These are phyloP conservation scores for Athalia rosae DNA, from an alignment of 2,888 invertebrate genomes.

Conservation along the genomic window DNA sequence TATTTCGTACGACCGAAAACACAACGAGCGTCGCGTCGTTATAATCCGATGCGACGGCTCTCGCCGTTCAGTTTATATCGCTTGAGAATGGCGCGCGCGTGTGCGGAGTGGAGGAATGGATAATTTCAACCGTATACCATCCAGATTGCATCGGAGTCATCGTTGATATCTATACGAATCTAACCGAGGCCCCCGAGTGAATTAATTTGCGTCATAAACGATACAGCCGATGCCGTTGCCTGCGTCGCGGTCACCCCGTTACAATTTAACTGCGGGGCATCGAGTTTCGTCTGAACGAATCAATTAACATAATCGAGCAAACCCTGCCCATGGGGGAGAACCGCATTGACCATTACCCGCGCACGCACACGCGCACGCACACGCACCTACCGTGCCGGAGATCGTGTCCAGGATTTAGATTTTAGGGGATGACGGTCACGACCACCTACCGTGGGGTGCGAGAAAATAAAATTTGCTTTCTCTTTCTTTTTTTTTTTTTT, in stretches of 20 bases:
- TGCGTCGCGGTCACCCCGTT: too few species aligned
- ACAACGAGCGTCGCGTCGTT: neutral
- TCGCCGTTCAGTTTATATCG: conserved; percentile 12
- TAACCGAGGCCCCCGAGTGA: neutral
- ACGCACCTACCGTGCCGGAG: neutral
- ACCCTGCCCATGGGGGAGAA: conserved; percentile 12
- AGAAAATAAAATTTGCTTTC: neutral
- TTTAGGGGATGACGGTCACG: neutral
- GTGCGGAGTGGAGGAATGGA: neutral
- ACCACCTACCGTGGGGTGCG: neutral
- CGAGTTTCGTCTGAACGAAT: conserved; percentile 54
- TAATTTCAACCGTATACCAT: too few species aligned
- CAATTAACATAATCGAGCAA: conserved; percentile 56
- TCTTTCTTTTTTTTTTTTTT: conserved; percentile 4
- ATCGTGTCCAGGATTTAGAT: conserved; percentile 16
- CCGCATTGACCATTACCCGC: neutral
- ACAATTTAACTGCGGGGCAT: neutral
- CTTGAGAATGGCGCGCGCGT: conserved; percentile 2
- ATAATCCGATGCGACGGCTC: conserved; percentile 21
- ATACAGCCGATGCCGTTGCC: too few species aligned
- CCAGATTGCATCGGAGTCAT: conserved; percentile 37
- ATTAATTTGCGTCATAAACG: too few species aligned
- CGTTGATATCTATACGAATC: too few species aligned
- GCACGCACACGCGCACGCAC: too few species aligned
- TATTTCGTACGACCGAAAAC: too few species aligned